A percentile compares a stretch with the other conserved stretches of the same genome.
Conservation (phyloP, 2,888 invertebrate species). For the Lagria hirta region DNA sequence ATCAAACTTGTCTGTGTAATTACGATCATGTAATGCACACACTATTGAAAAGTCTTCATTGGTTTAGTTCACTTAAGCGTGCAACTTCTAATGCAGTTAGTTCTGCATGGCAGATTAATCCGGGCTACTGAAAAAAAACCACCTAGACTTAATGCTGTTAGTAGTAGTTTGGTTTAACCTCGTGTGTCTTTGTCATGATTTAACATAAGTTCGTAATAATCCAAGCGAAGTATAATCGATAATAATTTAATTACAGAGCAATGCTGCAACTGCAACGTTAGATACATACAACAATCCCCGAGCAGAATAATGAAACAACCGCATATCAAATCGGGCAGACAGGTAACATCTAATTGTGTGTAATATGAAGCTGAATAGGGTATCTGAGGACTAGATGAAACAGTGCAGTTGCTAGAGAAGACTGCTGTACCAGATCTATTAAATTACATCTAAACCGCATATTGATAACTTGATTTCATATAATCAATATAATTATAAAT, state of each 20-base stretch:
- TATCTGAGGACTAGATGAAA: slow-evolving; percentile 20
- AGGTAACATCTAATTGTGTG: slow-evolving; percentile 26
- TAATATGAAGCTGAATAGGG: slow-evolving; percentile 21
- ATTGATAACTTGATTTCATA: too few relatives aligned
- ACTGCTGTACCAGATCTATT: too few relatives aligned
- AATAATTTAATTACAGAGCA: slow-evolving; percentile 28
- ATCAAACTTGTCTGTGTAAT: slow-evolving; percentile 22
- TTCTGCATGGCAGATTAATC: slow-evolving; percentile 35
- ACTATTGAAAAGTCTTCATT: slow-evolving; percentile 45
- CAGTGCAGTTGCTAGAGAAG: too few relatives aligned
- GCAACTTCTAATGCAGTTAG: slow-evolving; percentile 35
- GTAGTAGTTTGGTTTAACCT: slow-evolving; percentile 9
- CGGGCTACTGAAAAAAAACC: slow-evolving; percentile 6
- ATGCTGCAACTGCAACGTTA: slow-evolving; percentile 28
- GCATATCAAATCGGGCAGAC: slow-evolving; percentile 33
- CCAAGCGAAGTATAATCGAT: slow-evolving; percentile 23
- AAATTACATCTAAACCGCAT: too few relatives aligned
- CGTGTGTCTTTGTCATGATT: slow-evolving; percentile 14
- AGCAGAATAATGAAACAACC: slow-evolving; percentile 31
- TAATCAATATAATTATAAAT: too few relatives aligned
- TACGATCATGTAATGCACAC: slow-evolving; percentile 27
- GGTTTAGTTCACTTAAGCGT: slow-evolving; percentile 44
- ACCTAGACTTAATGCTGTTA: slow-evolving; percentile 4
- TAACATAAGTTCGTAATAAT: background rate
- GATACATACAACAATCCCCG: slow-evolving; percentile 27